These are phyloP conservation scores for Casuarius casuarius DNA, from an alignment of 2,113 vertebrate genomes.

Conservation along the genomic window DNA sequence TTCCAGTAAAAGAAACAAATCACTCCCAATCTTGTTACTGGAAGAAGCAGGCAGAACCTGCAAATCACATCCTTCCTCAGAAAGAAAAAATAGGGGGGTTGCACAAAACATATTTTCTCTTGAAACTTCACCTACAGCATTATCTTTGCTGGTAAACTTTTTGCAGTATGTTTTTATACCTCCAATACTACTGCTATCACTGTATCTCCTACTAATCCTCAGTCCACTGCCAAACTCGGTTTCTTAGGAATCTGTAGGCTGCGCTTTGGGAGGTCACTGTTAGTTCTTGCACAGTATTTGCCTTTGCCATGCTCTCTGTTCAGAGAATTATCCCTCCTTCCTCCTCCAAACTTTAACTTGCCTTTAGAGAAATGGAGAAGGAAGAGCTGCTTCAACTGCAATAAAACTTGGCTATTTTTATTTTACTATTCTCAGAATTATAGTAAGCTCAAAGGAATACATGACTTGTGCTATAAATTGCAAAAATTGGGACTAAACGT, in stretches of 20 bases:
- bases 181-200: fast-evolving
- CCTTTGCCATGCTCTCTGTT: background rate
- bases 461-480: background rate
- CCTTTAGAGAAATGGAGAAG: background rate
- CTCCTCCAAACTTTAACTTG: background rate
- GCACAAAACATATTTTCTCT: background rate
- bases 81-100: background rate
- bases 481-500: background rate
- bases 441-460: background rate
- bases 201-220: fast-evolving
- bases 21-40: background rate
- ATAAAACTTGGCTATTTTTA: background rate
- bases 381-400: background rate
- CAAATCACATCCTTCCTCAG: background rate
- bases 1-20: constrained; percentile 26
- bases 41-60: background rate
- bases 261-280: background rate
- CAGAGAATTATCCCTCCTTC: background rate
- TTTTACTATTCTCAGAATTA: background rate
- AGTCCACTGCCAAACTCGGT: background rate
- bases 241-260: fast-evolving
- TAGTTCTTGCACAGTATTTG: background rate
- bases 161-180: fast-evolving
- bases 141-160: background rate
- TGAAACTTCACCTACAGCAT: background rate